Evolutionary conservation across 2,113 vertebrate species (phyloP).

Genomic region (Tenrec ecaudatus): DNA sequence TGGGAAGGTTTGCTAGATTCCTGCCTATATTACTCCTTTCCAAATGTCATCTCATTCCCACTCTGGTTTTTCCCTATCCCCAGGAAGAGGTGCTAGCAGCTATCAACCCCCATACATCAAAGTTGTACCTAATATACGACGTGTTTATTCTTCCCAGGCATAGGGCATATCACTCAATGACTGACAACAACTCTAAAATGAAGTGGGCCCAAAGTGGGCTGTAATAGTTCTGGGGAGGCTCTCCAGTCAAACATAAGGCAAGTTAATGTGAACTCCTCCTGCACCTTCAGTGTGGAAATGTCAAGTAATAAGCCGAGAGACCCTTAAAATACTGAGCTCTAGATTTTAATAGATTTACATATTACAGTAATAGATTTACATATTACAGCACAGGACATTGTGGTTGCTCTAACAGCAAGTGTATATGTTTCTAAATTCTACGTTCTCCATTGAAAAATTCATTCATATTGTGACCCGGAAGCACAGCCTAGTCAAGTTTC

Average conservation of each 20-base stretch:
- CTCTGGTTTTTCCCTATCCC: constrained; percentile 74
- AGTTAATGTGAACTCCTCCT: constrained; percentile 90
- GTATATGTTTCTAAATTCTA: neutral
- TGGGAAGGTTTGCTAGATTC: neutral
- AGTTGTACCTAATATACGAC: constrained; percentile 87
- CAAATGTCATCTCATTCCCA: constrained; percentile 34
- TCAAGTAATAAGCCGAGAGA: constrained; percentile 90
- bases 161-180: constrained; percentile 89
- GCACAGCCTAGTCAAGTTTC: too few species aligned
- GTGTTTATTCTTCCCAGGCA: constrained; percentile 89
- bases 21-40: neutral
- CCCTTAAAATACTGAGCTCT: constrained; percentile 80
- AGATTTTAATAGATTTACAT: constrained; percentile 90
- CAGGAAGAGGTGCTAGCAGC: constrained; percentile 80
- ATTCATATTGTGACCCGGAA: neutral
- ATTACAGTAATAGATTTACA: constrained; percentile 90
- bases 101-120: constrained; percentile 79
- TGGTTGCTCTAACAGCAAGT: neutral
- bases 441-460: neutral
- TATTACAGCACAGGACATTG: constrained; percentile 84
- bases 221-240: constrained; percentile 88
- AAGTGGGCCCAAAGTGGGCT: constrained; percentile 87
- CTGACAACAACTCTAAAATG: constrained; percentile 92
- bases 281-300: constrained; percentile 90
- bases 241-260: constrained; percentile 94